A percentile compares a stretch with the other conserved stretches of the same genome.
These are phyloP conservation scores for Triplophysa dalaica DNA, from an alignment of 2,113 vertebrate genomes.

Conservation along the genomic window DNA sequence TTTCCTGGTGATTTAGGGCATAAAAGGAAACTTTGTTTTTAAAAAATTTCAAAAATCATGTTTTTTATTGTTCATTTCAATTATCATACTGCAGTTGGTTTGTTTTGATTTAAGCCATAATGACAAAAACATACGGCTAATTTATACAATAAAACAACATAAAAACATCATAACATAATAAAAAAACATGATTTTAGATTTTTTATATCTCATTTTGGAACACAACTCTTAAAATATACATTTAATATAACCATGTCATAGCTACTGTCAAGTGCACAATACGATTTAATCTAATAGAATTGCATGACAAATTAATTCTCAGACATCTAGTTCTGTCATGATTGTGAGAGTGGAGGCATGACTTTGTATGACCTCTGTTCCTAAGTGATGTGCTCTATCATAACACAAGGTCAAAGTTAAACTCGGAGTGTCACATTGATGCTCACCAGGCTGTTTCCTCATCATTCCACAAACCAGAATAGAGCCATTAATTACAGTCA, in stretches of 20 bases:
- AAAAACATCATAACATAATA: too few relatives aligned
- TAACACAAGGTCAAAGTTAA: slow-evolving; percentile 1
- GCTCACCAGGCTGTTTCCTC: slow-evolving; percentile 25
- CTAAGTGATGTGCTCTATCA: background rate
- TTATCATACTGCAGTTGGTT: too few relatives aligned
- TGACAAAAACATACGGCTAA: too few relatives aligned
- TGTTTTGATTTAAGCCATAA: too few relatives aligned
- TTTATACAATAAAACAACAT: too few relatives aligned
- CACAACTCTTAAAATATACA: background rate
- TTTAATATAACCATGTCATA: background rate
- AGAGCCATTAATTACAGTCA: slow-evolving; percentile 15
- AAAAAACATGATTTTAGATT: too few relatives aligned
- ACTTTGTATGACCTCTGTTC: slow-evolving; percentile 23
- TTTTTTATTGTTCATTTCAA: too few relatives aligned
- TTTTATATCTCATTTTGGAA: too few relatives aligned
- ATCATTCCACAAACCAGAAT: slow-evolving; percentile 9
- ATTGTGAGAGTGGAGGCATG: background rate
- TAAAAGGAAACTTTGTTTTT: too few relatives aligned
- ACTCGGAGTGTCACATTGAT: background rate
- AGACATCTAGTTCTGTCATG: background rate
- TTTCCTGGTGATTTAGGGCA: background rate
- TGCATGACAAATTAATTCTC: background rate
- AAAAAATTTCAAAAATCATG: too few relatives aligned
- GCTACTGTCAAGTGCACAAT: slow-evolving; percentile 8
- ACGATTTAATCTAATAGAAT: background rate